Evolutionary conservation across 2,113 vertebrate species (phyloP).

Genomic region (Paramisgurnus dabryanus): DNA sequence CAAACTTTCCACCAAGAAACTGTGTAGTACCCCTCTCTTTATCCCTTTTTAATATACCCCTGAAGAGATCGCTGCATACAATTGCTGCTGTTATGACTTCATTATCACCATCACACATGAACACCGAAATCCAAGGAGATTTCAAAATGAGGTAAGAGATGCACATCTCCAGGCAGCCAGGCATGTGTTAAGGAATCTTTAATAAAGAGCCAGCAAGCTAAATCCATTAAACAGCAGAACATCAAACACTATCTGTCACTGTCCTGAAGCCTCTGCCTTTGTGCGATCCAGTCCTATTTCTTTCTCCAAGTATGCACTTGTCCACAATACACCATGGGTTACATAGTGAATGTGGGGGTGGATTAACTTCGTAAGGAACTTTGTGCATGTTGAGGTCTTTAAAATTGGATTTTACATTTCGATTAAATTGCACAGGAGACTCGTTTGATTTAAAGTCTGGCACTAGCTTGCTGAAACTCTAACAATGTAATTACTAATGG

Average conservation of each 20-base stretch:
- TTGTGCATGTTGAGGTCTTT: too few relatives aligned
- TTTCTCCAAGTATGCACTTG: not conserved
- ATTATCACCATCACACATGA: constrained; percentile 54
- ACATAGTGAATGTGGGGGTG: not conserved
- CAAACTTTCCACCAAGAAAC: constrained; percentile 2
- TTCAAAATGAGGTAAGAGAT: constrained; percentile 59
- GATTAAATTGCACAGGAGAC: too few relatives aligned
- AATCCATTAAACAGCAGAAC: constrained; percentile 60
- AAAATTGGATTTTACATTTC: too few relatives aligned
- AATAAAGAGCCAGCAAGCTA: constrained; percentile 61
- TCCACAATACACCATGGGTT: not conserved
- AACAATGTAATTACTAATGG: too few relatives aligned
- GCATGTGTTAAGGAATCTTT: constrained; percentile 67
- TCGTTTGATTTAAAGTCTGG: not conserved
- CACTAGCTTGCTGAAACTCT: too few relatives aligned
- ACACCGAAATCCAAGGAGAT: constrained; percentile 54
- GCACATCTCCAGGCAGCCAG: constrained; percentile 60
- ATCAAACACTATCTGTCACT: constrained; percentile 52
- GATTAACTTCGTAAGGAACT: not conserved
- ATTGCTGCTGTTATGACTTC: constrained; percentile 61
- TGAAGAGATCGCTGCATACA: constrained; percentile 22
- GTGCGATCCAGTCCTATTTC: not conserved
- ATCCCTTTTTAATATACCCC: constrained; percentile 4
- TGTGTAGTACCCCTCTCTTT: constrained; percentile 4
- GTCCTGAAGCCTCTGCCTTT: constrained; percentile 1